Base-by-base conservation (phyloP, 2,113 vertebrate genomes). In the Porphyrio hochstetteri region DNA sequence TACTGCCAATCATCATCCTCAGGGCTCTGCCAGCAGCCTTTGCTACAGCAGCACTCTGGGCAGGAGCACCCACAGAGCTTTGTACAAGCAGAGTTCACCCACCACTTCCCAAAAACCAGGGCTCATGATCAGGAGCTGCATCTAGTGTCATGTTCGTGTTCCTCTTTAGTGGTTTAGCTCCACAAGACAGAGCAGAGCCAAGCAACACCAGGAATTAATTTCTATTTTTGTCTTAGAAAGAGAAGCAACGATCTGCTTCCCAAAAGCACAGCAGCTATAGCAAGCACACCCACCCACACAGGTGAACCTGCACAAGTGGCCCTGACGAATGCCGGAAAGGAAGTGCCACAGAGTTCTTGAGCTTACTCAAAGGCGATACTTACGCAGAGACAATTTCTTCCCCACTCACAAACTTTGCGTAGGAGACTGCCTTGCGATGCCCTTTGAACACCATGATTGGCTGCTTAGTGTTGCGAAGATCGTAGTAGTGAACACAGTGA, bases 371-470 rank as follows among this genome's bases (percentile, higher is more conserved):
- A 69, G 92, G 36, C 86, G 35, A 70, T 93, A 99, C 99, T 99
- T 98, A 99, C 99, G 99, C 99, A 82, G 99, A 99, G 68, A 99
- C 99, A 5, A 99, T 99, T 97, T 99, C 99, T 79, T 99, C 99
- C 76, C 99, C 99, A 16, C 99, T 99, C 87, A 99, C 99, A 88
- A 99, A 99, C 88, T 99, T 99, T 63, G 99, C 99, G 5, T 99
- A 99, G 64, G 99, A 99, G 82, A 99, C 99, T 0, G 99, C 99
- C 95, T 99, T 99, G 94, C 99, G 98, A 95, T 99, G 99, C 89
- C 99, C 99, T 96, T 99, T 99, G 97, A 99, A 99, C 81, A 99
- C 99, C 99, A 99, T 99, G 97, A 99, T 99, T 17, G 99, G 99
- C 96, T 99, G 99, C 92, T 99, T 99, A 98, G 99, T 99, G 99